These are phyloP conservation scores for Fissipunctia ypsillon DNA, from an alignment of 2,888 invertebrate species.

Conservation along the genomic window DNA sequence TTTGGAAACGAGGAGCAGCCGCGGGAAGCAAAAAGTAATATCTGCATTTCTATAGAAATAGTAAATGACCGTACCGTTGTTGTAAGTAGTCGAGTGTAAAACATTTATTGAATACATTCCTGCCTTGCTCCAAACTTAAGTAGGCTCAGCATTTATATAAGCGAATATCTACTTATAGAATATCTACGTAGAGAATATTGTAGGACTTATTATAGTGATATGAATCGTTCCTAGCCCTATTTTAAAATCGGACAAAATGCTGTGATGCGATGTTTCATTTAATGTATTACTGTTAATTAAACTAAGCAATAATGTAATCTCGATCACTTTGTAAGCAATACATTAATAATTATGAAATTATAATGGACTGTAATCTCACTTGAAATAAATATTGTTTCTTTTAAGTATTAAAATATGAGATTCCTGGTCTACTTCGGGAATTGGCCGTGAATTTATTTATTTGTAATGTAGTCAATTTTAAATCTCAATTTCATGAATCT, in stretches of 20 bases:
- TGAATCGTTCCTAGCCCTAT: conserved; percentile 77
- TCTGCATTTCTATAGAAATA: conserved; percentile 38
- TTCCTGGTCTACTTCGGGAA: conserved; percentile 38
- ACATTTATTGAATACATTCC: conserved; percentile 43
- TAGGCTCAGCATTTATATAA: conserved; percentile 64
- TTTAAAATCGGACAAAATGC: conserved; percentile 71
- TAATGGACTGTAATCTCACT: conserved; percentile 58
- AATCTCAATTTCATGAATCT: conserved; percentile 40
- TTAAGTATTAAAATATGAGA: conserved; percentile 44
- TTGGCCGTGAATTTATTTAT: conserved; percentile 47
- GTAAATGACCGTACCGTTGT: conserved; percentile 16
- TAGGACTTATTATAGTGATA: conserved; percentile 65
- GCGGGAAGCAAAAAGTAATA: conserved; percentile 6
- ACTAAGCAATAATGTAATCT: conserved; percentile 61
- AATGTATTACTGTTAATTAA: conserved; percentile 60
- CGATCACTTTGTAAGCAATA: conserved; percentile 62
- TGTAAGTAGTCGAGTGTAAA: conserved; percentile 17
- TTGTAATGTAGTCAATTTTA: conserved; percentile 25
- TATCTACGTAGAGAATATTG: conserved; percentile 48
- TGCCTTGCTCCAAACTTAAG: conserved; percentile 51
- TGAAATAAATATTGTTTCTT: conserved; percentile 46
- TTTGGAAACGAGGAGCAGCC: conserved; percentile 22
- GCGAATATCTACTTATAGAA: conserved; percentile 47
- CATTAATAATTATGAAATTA: conserved; percentile 42
- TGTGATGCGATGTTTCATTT: conserved; percentile 72